Percentiles rank a stretch among this genome's conserved stretches.
Evolutionary conservation across 2,113 vertebrate genomes (phyloP).

Genomic region (Rhinogobius similis): DNA sequence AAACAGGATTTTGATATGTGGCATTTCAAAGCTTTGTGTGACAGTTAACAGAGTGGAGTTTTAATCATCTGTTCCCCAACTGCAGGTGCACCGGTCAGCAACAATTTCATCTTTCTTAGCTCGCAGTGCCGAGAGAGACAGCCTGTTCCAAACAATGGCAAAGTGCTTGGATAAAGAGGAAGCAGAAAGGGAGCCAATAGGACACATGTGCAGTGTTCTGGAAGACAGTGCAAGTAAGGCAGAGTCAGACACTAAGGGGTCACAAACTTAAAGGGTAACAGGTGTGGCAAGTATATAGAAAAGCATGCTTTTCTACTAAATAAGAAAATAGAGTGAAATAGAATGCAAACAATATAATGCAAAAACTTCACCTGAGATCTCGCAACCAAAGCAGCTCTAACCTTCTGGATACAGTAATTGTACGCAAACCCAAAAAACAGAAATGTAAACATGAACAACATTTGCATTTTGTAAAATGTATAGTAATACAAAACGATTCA

Average conservation of each 20-base stretch:
- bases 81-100: conserved; percentile 51
- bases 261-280: not conserved
- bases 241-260: too few relatives aligned
- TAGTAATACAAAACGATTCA: too few relatives aligned
- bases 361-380: too few relatives aligned
- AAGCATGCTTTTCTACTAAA: too few relatives aligned
- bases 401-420: too few relatives aligned
- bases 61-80: conserved; percentile 28
- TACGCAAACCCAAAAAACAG: too few relatives aligned
- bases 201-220: conserved; percentile 1
- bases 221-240: not conserved
- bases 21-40: conserved; percentile 17
- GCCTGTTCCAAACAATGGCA: conserved; percentile 46
- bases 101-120: conserved; percentile 34
- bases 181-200: conserved; percentile 26
- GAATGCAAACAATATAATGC: too few relatives aligned
- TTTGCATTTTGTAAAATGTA: too few relatives aligned
- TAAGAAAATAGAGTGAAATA: too few relatives aligned
- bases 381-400: too few relatives aligned
- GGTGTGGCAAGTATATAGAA: not conserved
- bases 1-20: conserved; percentile 37
- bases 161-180: conserved; percentile 52
- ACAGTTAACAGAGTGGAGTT: conserved; percentile 8
- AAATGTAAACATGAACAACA: too few relatives aligned
- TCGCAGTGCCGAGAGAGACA: conserved; percentile 51